A percentile compares a stretch with the other conserved stretches of the same genome.
These are phyloP conservation scores for Epinotia demarniana DNA, from an alignment of 2,888 invertebrate species.

Conservation along the genomic window DNA sequence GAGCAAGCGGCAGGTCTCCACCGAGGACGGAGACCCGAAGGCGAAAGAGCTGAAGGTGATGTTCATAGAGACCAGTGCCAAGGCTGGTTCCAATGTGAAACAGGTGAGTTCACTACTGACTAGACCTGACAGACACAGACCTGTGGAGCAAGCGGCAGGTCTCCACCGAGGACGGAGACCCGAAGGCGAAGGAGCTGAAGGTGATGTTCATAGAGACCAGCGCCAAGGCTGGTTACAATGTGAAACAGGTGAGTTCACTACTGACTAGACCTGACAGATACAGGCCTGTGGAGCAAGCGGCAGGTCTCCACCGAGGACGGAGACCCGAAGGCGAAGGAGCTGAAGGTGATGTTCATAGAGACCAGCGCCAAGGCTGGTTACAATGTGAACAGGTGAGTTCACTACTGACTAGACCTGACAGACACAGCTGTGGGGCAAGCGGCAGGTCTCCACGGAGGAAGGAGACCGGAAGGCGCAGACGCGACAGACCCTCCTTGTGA, in stretches of 20 bases:
- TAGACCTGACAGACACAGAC: constrained; percentile 89
- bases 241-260: constrained; percentile 92
- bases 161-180: constrained; percentile 90
- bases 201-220: constrained; percentile 99
- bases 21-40: constrained; percentile 99
- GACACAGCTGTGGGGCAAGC: not conserved
- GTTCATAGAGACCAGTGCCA: constrained; percentile 99
- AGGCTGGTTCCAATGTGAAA: constrained; percentile 92
- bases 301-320: constrained; percentile 99
- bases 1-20: constrained; percentile 98
- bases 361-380: constrained; percentile 99
- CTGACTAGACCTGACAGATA: constrained; percentile 62
- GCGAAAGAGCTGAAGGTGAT: constrained; percentile 99
- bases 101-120: not conserved
- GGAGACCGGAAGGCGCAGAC: not conserved
- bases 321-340: constrained; percentile 96
- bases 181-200: constrained; percentile 98
- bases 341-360: constrained; percentile 99
- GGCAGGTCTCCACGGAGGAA: not conserved
- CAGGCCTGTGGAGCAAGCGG: constrained; percentile 99
- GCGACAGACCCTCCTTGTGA: not conserved
- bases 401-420: constrained; percentile 62
- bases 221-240: constrained; percentile 99
- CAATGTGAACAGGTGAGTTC: constrained; percentile 1
- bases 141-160: constrained; percentile 97